Base-by-base conservation (phyloP, 2,888 invertebrate genomes). In the Limenitis camilla region DNA sequence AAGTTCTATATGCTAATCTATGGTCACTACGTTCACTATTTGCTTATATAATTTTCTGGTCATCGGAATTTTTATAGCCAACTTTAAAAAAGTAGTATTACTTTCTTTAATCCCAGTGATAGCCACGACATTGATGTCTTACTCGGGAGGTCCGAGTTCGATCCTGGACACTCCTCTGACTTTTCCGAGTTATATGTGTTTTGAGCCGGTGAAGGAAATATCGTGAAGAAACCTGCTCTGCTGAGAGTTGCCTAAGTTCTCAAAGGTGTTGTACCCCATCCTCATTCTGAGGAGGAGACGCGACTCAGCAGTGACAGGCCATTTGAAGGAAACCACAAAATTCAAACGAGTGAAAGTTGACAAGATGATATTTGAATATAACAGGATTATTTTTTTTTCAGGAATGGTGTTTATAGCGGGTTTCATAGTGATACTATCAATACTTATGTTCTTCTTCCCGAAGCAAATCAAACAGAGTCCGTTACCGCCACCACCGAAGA, bases 391-490 rank as follows among this genome's bases (percentile, higher is more conserved):
- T 52, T 57, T 60, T 55, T 49, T 74, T 81, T n/a, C 81, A 93
- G 93, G 96, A 42, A 90, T 96, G 74, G 93, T 96, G 59, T 88
- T 97, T 67, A 96, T 97, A 67, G 94, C 96, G 1, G 91, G 92
- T 1, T 89, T 96, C 65, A 91, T 97, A 69, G 90, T 96, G 75
- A 65, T 97, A 52, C 92, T 96, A 51, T 94, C 96, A 1, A 81
- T 94, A 48, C 92, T 95, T 49, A 96, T 98, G 94, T 96, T 96
- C 83, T 94, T 94, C 61, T 97, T 97, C 79, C 97, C 97, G 54
- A 91, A 92, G 60, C 90, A 94, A 72, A 89, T 97, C 74, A 90
- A 90, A 39, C 69, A 74, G 51, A 74, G 88, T 79, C 89, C 87
- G 66, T 45, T 74, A 58, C 79, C 75, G 28, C 68, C 64, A 29